These are phyloP conservation scores for Drosophila watanabei DNA, from an alignment of 1,140 invertebrate genomes.

Conservation along the genomic window DNA sequence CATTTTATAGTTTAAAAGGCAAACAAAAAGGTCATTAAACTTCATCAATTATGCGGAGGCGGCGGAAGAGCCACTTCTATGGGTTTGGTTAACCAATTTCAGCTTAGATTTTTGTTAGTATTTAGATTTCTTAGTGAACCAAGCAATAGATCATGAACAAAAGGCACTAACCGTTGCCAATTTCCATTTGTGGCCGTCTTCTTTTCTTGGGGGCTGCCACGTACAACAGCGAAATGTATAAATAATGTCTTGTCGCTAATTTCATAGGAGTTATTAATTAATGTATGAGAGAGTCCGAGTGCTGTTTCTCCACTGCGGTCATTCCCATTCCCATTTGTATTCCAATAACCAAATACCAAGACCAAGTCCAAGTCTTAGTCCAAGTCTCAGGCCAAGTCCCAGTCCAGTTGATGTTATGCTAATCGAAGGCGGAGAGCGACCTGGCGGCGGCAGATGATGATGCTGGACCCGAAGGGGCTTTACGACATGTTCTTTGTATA, in stretches of 20 bases:
- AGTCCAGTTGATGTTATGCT: slow-evolving; percentile 81
- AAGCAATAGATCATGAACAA: slow-evolving; percentile 46
- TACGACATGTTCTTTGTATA: slow-evolving; percentile 78
- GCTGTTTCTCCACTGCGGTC: slow-evolving; percentile 46
- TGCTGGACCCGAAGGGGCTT: slow-evolving; percentile 43
- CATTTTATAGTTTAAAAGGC: not conserved
- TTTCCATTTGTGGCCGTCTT: slow-evolving; percentile 28
- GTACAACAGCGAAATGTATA: slow-evolving; percentile 42
- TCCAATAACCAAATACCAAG: slow-evolving; percentile 16
- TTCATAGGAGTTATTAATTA: slow-evolving; percentile 78
- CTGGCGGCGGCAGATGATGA: slow-evolving; percentile 2
- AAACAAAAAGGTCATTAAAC: slow-evolving; percentile 29
- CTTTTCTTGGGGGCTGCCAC: slow-evolving; percentile 18
- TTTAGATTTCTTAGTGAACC: slow-evolving; percentile 15
- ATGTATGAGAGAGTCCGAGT: slow-evolving; percentile 51
- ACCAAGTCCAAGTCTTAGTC: not conserved
- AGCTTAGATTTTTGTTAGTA: slow-evolving; percentile 9
- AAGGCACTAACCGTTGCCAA: slow-evolving; percentile 32
- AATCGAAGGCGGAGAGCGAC: slow-evolving; percentile 54
- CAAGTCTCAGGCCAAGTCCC: slow-evolving; percentile 4
- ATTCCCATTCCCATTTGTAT: slow-evolving; percentile 69
- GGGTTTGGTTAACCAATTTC: slow-evolving; percentile 1
- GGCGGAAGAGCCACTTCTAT: not conserved
- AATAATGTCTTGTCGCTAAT: slow-evolving; percentile 73
- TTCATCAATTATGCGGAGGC: slow-evolving; percentile 10